Percentiles rank a stretch among this genome's conserved stretches.
Conservation (phyloP, 2,113 vertebrate genomes). For the Vulpes lagopus region DNA sequence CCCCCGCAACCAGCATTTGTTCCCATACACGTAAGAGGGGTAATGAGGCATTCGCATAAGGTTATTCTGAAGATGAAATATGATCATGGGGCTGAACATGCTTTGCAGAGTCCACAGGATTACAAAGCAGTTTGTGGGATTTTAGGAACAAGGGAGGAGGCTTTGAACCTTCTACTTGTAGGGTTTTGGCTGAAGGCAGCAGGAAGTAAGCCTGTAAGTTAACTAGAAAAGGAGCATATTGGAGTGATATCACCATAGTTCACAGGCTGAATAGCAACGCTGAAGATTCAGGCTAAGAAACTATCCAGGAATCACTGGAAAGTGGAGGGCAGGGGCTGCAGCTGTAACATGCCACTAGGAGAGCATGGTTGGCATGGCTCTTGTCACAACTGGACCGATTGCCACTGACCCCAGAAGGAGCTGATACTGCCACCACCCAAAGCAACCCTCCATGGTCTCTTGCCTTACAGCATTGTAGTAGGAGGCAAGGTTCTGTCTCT, state of each 20-base stretch:
- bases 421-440: neutral
- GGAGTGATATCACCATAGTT: neutral
- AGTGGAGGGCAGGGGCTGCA: neutral
- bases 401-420: neutral
- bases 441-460: neutral
- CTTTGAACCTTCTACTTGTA: neutral
- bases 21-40: too few species aligned
- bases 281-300: neutral
- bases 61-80: neutral
- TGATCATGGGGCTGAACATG: neutral
- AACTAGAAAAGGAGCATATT: neutral
- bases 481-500: neutral
- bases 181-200: neutral
- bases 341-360: too few species aligned
- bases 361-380: neutral
- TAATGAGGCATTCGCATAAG: neutral
- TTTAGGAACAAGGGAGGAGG: neutral
- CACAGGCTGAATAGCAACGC: neutral
- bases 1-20: neutral
- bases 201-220: neutral
- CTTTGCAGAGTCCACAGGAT: neutral
- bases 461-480: neutral
- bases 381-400: neutral
- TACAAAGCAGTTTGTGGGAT: neutral
- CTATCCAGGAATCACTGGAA: neutral